Base-by-base conservation (phyloP, 2,113 vertebrate genomes). In the Gobiocypris rarus region DNA sequence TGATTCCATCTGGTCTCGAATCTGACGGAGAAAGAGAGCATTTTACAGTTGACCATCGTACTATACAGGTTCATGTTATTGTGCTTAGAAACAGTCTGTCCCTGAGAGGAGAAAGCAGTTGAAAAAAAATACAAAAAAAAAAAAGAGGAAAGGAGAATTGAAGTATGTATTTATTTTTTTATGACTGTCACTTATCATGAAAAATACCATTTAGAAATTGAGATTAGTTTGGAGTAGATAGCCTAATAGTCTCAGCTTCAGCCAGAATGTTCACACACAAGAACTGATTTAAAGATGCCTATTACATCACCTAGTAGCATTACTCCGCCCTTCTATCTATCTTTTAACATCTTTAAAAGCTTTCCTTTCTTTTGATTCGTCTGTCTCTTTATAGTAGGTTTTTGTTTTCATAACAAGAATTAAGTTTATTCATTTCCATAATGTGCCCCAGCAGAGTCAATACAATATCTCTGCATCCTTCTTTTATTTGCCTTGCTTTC, bases 391-490 rank as follows among this genome's bases (percentile, higher is more conserved):
- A 50, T 26, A 5, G 34, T 19, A 45, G 19, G 17, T 34, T 38
- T 73, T 67, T 59, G 24, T 77, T 59, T 77, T 17, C 26, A 59
- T 74, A 69, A 63, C 24, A 38, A 56, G 31, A 67, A 70, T 78
- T 45, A 48, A n/a, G 76, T 73, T 80, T 14, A 61, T 80, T 85
- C 19, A 50, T 48, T 73, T 58, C 76, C 31, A 26, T 79, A 73
- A 71, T 58, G 38, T 48, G 15, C 45, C 83, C 83, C 67, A 50
- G 75, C 69, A 70, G 75, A 85, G 38, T 52, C 14, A 7, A 81
- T 73, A 61, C 31, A 79, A 77, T 87, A 80, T 89, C 87, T 85
- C 78, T 88, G 75, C 84, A 81, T 75, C 52, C 48, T 88, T 89
- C 75, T 58, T 82, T 65, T 84, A 84, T 80, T 69, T 81, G 70